These are phyloP conservation scores for Sceliomorpha sp. DNA, from an alignment of 2,888 invertebrate genomes.

Conservation along the genomic window DNA sequence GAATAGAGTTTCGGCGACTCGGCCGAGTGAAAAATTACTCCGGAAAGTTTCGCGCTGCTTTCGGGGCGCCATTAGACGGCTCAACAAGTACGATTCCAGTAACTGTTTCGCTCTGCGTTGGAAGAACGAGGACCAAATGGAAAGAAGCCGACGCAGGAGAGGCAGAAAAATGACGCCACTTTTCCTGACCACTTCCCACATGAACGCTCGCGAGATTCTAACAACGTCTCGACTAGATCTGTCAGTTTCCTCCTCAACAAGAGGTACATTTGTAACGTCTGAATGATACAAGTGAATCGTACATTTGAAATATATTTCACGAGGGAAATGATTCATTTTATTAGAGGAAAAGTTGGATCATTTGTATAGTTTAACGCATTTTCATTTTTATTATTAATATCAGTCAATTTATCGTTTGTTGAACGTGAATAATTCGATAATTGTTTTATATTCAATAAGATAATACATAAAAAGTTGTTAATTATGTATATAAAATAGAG, in stretches of 20 bases:
- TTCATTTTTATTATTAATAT: too few relatives aligned
- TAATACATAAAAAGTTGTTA: too few relatives aligned
- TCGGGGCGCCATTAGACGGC: constrained; percentile 72
- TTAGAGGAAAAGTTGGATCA: too few relatives aligned
- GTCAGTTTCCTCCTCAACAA: constrained; percentile 1
- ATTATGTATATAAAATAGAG: too few relatives aligned
- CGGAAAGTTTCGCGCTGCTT: constrained; percentile 70
- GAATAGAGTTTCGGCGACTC: constrained; percentile 72
- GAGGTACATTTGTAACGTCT: constrained; percentile 7
- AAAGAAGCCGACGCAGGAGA: constrained; percentile 2
- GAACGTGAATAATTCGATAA: too few relatives aligned
- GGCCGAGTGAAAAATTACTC: constrained; percentile 76
- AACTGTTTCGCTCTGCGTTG: constrained; percentile 14
- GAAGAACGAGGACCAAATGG: constrained; percentile 12
- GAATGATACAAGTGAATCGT: not conserved
- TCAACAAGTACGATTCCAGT: constrained; percentile 70
- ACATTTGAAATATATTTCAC: too few relatives aligned
- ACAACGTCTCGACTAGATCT: constrained; percentile 5
- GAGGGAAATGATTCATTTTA: too few relatives aligned
- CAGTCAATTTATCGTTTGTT: too few relatives aligned
- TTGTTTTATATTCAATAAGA: too few relatives aligned
- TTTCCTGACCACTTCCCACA: constrained; percentile 5
- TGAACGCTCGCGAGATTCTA: constrained; percentile 11
- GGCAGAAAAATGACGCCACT: constrained; percentile 21
- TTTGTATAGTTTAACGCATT: too few relatives aligned